Percentiles rank a stretch among this genome's conserved stretches.
Evolutionary conservation across 2,113 vertebrate species (phyloP).

Genomic region (Channa argus): DNA sequence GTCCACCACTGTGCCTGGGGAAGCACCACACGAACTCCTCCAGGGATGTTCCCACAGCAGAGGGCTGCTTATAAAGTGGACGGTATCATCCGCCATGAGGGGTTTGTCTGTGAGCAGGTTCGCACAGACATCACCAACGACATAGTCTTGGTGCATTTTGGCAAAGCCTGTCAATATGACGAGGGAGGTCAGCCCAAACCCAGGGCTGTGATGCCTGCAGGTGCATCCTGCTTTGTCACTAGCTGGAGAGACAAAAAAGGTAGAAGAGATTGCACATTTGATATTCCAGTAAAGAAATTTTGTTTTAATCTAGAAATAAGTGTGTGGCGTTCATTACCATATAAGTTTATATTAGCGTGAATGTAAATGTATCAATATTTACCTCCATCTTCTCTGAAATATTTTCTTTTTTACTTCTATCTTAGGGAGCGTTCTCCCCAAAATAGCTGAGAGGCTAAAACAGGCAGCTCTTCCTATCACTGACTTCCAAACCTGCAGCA

Average conservation of each 20-base stretch:
- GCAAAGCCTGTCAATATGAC: slow-evolving; percentile 71
- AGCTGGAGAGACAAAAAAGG: slow-evolving; percentile 83
- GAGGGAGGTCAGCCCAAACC: slow-evolving; percentile 71
- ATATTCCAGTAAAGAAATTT: background rate
- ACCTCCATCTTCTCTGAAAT: background rate
- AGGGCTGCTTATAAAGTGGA: slow-evolving; percentile 73
- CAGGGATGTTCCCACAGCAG: slow-evolving; percentile 65
- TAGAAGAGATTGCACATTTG: slow-evolving; percentile 24
- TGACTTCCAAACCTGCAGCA: slow-evolving; percentile 79
- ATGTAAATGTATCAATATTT: slow-evolving; percentile 1
- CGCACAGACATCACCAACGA: slow-evolving; percentile 70
- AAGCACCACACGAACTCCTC: slow-evolving; percentile 81
- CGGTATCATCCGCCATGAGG: slow-evolving; percentile 73
- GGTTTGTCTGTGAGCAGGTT: slow-evolving; percentile 73
- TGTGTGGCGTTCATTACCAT: background rate
- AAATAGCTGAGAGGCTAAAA: slow-evolving; percentile 71
- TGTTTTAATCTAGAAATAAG: too few species aligned
- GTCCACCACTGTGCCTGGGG: slow-evolving; percentile 71
- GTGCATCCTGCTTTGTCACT: slow-evolving; percentile 76
- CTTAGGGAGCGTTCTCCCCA: slow-evolving; percentile 62
- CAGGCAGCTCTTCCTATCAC: slow-evolving; percentile 76
- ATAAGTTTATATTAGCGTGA: background rate
- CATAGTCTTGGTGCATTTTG: slow-evolving; percentile 79
- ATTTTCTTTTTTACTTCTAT: background rate
- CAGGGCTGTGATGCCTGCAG: slow-evolving; percentile 56